These are phyloP conservation scores for Desoria tigrina DNA, from an alignment of 2,888 invertebrate genomes.

Conservation along the genomic window DNA sequence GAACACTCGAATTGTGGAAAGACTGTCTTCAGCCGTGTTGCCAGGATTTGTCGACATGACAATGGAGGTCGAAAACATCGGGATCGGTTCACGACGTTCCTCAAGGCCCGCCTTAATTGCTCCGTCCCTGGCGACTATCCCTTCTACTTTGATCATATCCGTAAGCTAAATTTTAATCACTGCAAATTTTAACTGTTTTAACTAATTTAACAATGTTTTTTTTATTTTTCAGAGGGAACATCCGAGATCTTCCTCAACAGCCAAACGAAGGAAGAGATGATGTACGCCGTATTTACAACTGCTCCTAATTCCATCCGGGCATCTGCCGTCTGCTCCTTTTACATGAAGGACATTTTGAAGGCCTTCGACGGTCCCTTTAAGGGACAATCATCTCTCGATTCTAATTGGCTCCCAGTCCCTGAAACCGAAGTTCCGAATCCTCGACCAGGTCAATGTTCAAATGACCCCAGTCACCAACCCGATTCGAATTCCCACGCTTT, in stretches of 20 bases:
- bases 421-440: constrained; percentile 73
- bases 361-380: constrained; percentile 91
- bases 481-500: constrained; percentile 83
- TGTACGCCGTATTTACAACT: constrained; percentile 93
- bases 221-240: constrained; percentile 44
- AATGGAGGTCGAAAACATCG: constrained; percentile 81
- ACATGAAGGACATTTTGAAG: constrained; percentile 77
- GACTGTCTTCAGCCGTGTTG: constrained; percentile 90
- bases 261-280: constrained; percentile 60
- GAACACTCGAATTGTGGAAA: constrained; percentile 93
- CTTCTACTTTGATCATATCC: constrained; percentile 96
- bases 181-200: too few species aligned
- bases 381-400: constrained; percentile 82
- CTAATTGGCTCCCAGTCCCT: constrained; percentile 87
- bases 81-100: constrained; percentile 88
- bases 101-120: constrained; percentile 91
- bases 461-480: constrained; percentile 82
- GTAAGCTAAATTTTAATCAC: constrained; percentile 69
- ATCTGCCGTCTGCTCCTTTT: constrained; percentile 95
- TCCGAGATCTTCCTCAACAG: constrained; percentile 48
- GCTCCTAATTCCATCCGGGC: constrained; percentile 91
- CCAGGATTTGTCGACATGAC: constrained; percentile 89
- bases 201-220: too few species aligned
- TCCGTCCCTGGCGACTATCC: constrained; percentile 94
- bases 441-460: constrained; percentile 83